Evolutionary conservation across 1,140 invertebrate species (phyloP).

Genomic region (Scaptomyza hsui): DNA sequence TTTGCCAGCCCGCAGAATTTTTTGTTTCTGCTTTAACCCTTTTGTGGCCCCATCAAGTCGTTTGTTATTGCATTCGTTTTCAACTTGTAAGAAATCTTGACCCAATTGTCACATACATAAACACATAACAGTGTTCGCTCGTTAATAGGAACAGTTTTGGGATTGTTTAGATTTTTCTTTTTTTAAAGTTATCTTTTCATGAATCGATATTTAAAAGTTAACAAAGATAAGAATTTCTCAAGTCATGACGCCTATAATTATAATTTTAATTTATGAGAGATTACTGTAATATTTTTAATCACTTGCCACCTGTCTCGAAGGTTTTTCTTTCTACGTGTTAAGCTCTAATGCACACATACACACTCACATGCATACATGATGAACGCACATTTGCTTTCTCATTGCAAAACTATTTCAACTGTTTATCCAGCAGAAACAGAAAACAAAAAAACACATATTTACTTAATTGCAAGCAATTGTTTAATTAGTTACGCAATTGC

Average conservation of each 20-base stretch:
- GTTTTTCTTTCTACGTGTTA: conserved; percentile 31
- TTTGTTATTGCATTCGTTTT: conserved; percentile 5
- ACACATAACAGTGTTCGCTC: not conserved
- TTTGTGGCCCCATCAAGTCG: conserved; percentile 24
- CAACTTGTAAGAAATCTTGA: conserved; percentile 8
- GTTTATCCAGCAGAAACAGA: conserved; percentile 39
- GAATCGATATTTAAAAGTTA: too few relatives aligned
- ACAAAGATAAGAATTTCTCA: conserved; percentile 1
- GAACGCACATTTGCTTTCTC: conserved; percentile 23
- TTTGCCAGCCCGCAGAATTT: conserved; percentile 48
- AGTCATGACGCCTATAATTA: not conserved
- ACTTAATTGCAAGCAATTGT: conserved; percentile 72
- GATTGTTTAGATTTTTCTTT: too few relatives aligned
- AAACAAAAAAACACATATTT: conserved; percentile 40
- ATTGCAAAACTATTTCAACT: conserved; percentile 52
- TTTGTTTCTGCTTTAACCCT: conserved; percentile 63
- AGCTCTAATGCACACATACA: conserved; percentile 11
- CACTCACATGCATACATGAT: not conserved
- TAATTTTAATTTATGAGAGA: not conserved
- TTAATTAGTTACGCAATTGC: conserved; percentile 79
- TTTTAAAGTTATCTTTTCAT: too few relatives aligned
- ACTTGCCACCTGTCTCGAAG: conserved; percentile 23
- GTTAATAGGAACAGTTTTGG: not conserved
- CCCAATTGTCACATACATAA: conserved; percentile 7
- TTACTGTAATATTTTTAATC: conserved; percentile 1